These are phyloP conservation scores for Melitaea athalia DNA, from an alignment of 2,888 invertebrate species.

Conservation along the genomic window DNA sequence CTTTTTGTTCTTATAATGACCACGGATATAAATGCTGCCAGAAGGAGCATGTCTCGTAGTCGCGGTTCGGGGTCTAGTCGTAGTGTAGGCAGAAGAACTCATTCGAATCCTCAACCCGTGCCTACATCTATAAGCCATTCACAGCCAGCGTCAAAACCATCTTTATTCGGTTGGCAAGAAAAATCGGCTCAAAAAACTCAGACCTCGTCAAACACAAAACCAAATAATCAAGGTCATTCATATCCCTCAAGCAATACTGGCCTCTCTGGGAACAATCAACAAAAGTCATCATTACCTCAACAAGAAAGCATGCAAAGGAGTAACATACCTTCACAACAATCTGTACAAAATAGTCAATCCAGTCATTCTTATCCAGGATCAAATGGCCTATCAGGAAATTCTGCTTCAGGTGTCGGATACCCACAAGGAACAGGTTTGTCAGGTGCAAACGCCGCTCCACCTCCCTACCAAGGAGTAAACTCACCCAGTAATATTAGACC, in stretches of 20 bases:
- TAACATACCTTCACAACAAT: conserved; percentile 54
- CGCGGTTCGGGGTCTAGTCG: conserved; percentile 68
- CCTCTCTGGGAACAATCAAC: conserved; percentile 59
- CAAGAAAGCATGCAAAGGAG: conserved; percentile 67
- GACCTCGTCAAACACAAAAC: conserved; percentile 46
- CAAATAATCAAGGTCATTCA: conserved; percentile 58
- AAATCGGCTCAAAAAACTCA: conserved; percentile 54
- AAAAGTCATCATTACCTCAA: conserved; percentile 55
- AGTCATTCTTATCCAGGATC: conserved; percentile 67
- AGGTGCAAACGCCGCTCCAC: conserved; percentile 48
- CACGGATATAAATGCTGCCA: conserved; percentile 52
- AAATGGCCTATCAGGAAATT: conserved; percentile 63
- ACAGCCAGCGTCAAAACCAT: conserved; percentile 59
- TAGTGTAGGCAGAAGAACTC: conserved; percentile 60
- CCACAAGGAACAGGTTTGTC: conserved; percentile 29
- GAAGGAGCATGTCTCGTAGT: conserved; percentile 61
- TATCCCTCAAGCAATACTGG: conserved; percentile 71
- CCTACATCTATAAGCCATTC: conserved; percentile 72
- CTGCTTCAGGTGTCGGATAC: conserved; percentile 47
- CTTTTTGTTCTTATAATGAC: conserved; percentile 39
- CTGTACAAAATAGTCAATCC: conserved; percentile 42
- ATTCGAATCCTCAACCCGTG: conserved; percentile 61
- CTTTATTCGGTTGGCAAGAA: conserved; percentile 73
- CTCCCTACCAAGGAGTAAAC: conserved; percentile 53
- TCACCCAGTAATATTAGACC: conserved; percentile 37